Conservation (phyloP, 2,113 vertebrate genomes). For the Xenotilapia caudafasciata region DNA sequence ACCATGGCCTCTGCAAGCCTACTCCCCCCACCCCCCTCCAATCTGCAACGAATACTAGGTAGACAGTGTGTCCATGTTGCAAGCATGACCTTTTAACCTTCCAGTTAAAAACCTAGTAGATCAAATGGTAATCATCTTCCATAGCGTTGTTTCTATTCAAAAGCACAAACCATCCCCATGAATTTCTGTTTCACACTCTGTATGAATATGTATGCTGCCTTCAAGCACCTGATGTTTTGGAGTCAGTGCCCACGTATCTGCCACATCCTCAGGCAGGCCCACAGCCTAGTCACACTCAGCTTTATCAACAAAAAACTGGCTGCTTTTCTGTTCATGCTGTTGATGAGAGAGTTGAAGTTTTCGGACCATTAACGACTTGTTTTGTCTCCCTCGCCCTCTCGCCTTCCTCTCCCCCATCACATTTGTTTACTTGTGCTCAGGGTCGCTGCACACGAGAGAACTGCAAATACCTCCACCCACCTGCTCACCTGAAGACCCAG, state of each 20-base stretch:
- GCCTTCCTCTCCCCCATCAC: neutral
- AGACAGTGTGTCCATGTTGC: neutral
- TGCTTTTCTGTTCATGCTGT: neutral
- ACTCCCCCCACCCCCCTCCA: neutral
- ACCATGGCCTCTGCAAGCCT: neutral
- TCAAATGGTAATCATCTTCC: neutral
- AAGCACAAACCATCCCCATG: neutral
- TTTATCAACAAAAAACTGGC: neutral
- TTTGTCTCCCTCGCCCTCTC: neutral
- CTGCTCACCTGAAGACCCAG: conserved; percentile 97
- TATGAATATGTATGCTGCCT: conserved; percentile 39
- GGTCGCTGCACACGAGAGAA: conserved; percentile 97
- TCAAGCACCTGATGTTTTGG: conserved; percentile 3
- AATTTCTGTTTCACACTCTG: neutral
- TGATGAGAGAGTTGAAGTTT: neutral
- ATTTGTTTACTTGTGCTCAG: conserved; percentile 55
- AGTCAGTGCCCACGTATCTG: neutral
- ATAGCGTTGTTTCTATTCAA: neutral
- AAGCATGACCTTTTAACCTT: neutral
- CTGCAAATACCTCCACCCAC: conserved; percentile 99
- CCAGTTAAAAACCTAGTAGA: neutral
- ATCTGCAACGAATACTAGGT: neutral
- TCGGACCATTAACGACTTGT: neutral
- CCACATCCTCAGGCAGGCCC: neutral
- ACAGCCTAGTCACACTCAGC: neutral